Evolutionary conservation across 2,888 invertebrate genomes (phyloP), one percentile per base, ranked within the genome.

Genomic region (Drosophila robusta): DNA sequence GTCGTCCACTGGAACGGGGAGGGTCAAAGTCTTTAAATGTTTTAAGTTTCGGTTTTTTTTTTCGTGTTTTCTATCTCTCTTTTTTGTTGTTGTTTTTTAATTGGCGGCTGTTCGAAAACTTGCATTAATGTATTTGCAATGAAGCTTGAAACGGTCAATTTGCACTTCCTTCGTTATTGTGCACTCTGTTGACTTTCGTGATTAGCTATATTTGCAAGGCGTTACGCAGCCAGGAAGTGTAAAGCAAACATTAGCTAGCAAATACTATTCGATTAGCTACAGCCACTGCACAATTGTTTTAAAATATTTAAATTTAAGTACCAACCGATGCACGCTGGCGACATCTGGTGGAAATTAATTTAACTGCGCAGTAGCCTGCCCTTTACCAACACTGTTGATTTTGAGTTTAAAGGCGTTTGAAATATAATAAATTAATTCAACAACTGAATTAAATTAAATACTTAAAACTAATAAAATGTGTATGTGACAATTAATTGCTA

Each of bases 221-320:
- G 52, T 67, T 76, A 61, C 60, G 69, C 61, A 51, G 54, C 29
- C 58, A 67, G 80, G 80, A 83, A 83, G 57, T 80, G 26, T n/a
- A 66, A 16, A 46, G 46, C 22, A 77, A 87, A 84, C 72, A 77
- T 65, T 68, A 47, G 41, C 49, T 58, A 51, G 62, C 66, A 65
- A 65, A 64, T 54, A 61, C 18, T 46, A 41, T 47, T 57, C 26
- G 22, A 22, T 67, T 65, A 51, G 49, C 24, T 5, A 36, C 8
- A 55, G 68, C 26, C 46, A 39, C 47, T 54, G 36, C 46, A 44
- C 18, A 16, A n/a, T 11, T 22, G 1, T 34, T 46, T 39, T 26
- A 32, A 14, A 9, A 7, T 18, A 44, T 45, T 39, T 60, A 16
- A 11, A 42, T 49, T 75, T 61, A 8, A 60, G 67, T 16, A 22